phyloP scores from a whole-genome alignment of 2,113 vertebrate species.

The Oophaga pumilio region DNA sequence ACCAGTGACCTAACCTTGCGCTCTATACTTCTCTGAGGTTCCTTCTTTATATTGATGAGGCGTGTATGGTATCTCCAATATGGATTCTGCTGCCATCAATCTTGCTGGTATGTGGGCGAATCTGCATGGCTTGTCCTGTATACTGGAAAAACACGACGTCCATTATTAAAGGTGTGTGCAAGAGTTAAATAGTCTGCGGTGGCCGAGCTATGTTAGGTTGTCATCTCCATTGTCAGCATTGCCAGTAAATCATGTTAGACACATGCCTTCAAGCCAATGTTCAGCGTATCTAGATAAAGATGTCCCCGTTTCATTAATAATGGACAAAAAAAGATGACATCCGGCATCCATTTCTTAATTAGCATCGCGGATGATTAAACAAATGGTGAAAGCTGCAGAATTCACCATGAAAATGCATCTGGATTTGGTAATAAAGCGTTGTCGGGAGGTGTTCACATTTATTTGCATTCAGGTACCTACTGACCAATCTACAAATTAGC shows the following conservation, averaged over 20 bases:
- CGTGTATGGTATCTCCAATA: neutral
- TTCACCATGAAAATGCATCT: slow-evolving; percentile 18
- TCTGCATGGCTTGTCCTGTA: neutral
- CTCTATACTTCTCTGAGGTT: too few relatives aligned
- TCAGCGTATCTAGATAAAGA: slow-evolving; percentile 33
- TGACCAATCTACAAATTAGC: slow-evolving; percentile 6
- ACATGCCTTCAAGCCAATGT: slow-evolving; percentile 36
- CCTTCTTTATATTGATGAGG: neutral
- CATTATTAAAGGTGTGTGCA: neutral
- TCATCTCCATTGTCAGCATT: slow-evolving; percentile 36
- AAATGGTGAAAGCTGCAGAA: slow-evolving; percentile 6
- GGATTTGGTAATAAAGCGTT: neutral
- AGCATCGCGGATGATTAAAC: slow-evolving; percentile 25
- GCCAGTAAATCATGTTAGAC: neutral
- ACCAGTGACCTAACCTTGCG: too few relatives aligned
- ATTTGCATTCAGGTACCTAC: slow-evolving; percentile 14
- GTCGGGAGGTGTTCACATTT: neutral
- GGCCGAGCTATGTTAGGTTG: neutral
- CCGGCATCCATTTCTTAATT: slow-evolving; percentile 32
- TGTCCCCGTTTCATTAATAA: neutral
- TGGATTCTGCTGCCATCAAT: neutral
- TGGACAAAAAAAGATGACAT: slow-evolving; percentile 38
- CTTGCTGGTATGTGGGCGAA: neutral
- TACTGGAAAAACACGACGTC: too few relatives aligned
- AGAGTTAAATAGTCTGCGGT: neutral